These are phyloP conservation scores for Noturus placidus DNA, from an alignment of 2,113 vertebrate genomes.

Conservation along the genomic window DNA sequence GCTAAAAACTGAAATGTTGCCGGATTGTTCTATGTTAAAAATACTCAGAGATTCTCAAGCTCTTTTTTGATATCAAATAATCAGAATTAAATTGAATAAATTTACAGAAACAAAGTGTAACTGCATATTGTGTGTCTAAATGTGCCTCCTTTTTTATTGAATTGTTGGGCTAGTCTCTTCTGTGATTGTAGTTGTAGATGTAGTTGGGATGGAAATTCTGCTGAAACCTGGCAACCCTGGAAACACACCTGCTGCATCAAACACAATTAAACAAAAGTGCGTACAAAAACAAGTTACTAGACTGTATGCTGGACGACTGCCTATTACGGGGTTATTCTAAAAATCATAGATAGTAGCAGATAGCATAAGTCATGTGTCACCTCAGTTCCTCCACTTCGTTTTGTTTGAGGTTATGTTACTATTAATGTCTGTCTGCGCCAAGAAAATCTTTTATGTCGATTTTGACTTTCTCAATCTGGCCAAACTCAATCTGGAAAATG, in stretches of 20 bases:
- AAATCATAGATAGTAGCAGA: neutral
- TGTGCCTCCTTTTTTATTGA: neutral
- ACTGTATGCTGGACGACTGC: neutral
- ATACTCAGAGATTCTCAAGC: neutral
- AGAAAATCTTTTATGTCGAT: neutral
- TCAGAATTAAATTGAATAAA: neutral
- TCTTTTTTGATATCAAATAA: neutral
- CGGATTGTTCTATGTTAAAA: neutral
- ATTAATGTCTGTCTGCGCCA: neutral
- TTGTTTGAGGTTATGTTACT: neutral
- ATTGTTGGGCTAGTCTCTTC: neutral
- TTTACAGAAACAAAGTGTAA: neutral
- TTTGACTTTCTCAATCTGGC: neutral
- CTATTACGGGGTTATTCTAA: neutral
- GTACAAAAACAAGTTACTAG: neutral
- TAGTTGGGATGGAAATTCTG: neutral
- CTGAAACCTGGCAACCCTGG: neutral
- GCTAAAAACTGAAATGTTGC: neutral
- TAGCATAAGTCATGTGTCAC: neutral
- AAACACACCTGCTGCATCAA: too few species aligned
- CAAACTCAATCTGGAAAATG: neutral
- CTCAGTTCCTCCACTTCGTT: neutral
- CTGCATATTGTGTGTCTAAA: neutral
- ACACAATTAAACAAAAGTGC: neutral
- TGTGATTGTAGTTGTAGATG: neutral